phyloP scores from a whole-genome alignment of 2,888 invertebrate species.

The Branchellion lobata region DNA sequence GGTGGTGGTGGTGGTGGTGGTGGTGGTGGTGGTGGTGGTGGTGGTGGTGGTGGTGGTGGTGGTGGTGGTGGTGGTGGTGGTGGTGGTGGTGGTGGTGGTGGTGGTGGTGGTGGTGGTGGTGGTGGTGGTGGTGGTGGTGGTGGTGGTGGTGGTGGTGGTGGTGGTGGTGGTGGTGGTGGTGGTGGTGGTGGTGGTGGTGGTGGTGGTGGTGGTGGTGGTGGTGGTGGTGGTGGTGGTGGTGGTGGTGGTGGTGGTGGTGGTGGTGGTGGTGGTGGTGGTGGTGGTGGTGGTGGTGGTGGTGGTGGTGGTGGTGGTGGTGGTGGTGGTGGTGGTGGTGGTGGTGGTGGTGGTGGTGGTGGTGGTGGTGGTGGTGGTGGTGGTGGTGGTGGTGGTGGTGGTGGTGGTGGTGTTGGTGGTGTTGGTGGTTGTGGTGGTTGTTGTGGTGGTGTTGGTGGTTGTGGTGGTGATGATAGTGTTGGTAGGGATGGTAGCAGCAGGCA shows the following conservation, averaged over 20 bases:
- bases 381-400: too few species aligned
- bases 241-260: not conserved
- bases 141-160: too few species aligned
- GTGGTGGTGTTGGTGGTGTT: too few species aligned
- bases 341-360: not conserved
- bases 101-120: too few species aligned
- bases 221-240: not conserved
- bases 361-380: not conserved
- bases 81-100: not conserved
- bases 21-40: constrained; percentile 15
- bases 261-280: constrained; percentile 6
- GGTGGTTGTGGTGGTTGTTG: too few species aligned
- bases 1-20: constrained; percentile 10
- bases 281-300: constrained; percentile 11
- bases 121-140: too few species aligned
- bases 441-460: too few species aligned
- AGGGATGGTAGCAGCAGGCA: too few species aligned
- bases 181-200: too few species aligned
- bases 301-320: constrained; percentile 7
- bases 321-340: constrained; percentile 14
- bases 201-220: too few species aligned
- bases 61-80: constrained; percentile 1
- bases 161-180: too few species aligned
- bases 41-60: constrained; percentile 12
- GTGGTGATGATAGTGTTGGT: too few species aligned